Evolutionary conservation across 2,888 invertebrate genomes (phyloP).

Genomic region (Alentia gelatinosa): DNA sequence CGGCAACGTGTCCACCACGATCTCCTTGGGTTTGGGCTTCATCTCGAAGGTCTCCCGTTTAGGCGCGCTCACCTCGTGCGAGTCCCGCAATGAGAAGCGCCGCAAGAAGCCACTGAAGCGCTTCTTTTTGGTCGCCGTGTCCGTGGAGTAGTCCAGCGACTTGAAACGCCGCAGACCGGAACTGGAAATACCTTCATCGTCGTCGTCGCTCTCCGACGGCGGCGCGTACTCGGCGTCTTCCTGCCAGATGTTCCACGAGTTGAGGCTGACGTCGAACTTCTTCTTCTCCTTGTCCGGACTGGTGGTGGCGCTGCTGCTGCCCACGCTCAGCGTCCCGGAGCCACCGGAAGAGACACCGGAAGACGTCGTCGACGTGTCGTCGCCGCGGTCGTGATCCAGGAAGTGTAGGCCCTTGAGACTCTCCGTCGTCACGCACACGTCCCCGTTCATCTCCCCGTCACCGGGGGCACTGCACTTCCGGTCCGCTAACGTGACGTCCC

Average conservation of each 20-base stretch:
- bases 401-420: not conserved
- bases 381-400: not conserved
- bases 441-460: too few relatives aligned
- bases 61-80: not conserved
- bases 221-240: slow-evolving; percentile 4
- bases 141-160: not conserved
- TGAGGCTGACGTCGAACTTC: slow-evolving; percentile 17
- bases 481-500: too few relatives aligned
- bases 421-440: too few relatives aligned
- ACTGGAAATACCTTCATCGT: not conserved
- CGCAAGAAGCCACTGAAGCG: not conserved
- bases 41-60: not conserved
- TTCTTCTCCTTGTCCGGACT: not conserved
- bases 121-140: not conserved
- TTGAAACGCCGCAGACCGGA: not conserved
- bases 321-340: not conserved
- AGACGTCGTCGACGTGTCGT: slow-evolving; percentile 38
- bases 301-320: not conserved
- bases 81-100: not conserved
- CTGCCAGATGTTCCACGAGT: slow-evolving; percentile 38
- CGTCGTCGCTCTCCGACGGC: not conserved
- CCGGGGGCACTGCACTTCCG: too few relatives aligned
- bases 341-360: slow-evolving; percentile 14
- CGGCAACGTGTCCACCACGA: slow-evolving; percentile 74
- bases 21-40: not conserved